Conservation (phyloP, 2,888 invertebrate genomes). For the Drosophila melanosoma region DNA sequence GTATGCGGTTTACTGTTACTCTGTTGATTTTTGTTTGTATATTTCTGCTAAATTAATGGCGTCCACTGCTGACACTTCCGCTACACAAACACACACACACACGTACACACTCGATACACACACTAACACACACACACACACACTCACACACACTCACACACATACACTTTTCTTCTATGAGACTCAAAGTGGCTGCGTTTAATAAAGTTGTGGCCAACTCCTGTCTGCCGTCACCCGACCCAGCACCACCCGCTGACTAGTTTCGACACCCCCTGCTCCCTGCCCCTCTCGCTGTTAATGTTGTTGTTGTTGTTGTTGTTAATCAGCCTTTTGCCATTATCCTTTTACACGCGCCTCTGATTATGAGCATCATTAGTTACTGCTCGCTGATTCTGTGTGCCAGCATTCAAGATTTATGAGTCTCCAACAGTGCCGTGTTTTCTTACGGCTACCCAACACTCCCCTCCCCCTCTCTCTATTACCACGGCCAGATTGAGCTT, state of each 20-base stretch:
- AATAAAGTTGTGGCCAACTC: slow-evolving; percentile 69
- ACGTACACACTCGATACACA: slow-evolving; percentile 10
- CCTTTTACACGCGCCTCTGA: slow-evolving; percentile 78
- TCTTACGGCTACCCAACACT: not conserved
- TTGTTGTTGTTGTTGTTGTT: slow-evolving; percentile 33
- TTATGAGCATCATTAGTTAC: slow-evolving; percentile 80
- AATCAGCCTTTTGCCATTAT: slow-evolving; percentile 70
- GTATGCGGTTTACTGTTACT: slow-evolving; percentile 63
- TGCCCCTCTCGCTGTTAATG: slow-evolving; percentile 1
- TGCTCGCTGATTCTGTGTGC: slow-evolving; percentile 54
- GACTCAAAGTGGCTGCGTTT: slow-evolving; percentile 31
- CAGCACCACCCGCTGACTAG: slow-evolving; percentile 1
- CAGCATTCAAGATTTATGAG: slow-evolving; percentile 66
- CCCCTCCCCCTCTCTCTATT: not conserved
- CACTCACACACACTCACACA: slow-evolving; percentile 1
- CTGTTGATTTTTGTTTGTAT: slow-evolving; percentile 74
- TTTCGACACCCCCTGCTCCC: not conserved
- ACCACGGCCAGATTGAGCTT: not conserved
- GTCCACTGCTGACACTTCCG: slow-evolving; percentile 75
- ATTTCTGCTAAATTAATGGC: slow-evolving; percentile 79
- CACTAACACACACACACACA: slow-evolving; percentile 12
- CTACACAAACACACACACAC: slow-evolving; percentile 20
- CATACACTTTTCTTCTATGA: slow-evolving; percentile 2
- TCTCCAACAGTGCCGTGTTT: slow-evolving; percentile 41
- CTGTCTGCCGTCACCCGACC: not conserved